A percentile compares a stretch with the other conserved stretches of the same genome.
phyloP scores from a whole-genome alignment of 2,113 vertebrate species.

The Coptodon rendalli region DNA sequence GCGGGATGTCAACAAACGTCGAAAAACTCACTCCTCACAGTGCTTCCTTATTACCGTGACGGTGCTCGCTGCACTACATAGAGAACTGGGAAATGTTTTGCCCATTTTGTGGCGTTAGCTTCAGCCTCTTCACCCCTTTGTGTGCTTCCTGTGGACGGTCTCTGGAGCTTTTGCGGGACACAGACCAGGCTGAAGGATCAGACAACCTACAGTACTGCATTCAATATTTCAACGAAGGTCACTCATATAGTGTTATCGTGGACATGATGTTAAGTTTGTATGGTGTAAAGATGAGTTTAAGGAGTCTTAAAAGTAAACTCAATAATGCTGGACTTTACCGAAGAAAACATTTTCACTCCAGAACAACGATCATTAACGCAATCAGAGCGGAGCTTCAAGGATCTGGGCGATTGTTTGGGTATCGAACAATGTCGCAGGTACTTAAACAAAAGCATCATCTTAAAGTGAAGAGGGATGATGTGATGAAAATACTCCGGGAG shows the following conservation, averaged over 20 bases:
- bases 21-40: neutral
- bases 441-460: no score
- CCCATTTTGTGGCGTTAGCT: no score
- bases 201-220: neutral
- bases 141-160: neutral
- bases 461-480: no score
- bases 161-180: neutral
- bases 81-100: neutral
- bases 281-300: neutral
- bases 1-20: neutral
- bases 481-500: no score
- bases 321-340: neutral
- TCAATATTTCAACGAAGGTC: neutral
- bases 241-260: neutral
- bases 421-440: no score
- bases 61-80: neutral
- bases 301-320: neutral
- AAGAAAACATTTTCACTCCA: neutral
- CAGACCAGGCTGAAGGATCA: neutral
- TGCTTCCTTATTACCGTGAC: neutral
- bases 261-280: neutral
- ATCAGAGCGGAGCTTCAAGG: neutral
- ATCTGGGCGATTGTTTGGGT: no score
- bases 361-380: neutral
- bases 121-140: neutral